Evolutionary conservation across 2,888 invertebrate genomes (phyloP).

Genomic region (Calliopum simillimum): DNA sequence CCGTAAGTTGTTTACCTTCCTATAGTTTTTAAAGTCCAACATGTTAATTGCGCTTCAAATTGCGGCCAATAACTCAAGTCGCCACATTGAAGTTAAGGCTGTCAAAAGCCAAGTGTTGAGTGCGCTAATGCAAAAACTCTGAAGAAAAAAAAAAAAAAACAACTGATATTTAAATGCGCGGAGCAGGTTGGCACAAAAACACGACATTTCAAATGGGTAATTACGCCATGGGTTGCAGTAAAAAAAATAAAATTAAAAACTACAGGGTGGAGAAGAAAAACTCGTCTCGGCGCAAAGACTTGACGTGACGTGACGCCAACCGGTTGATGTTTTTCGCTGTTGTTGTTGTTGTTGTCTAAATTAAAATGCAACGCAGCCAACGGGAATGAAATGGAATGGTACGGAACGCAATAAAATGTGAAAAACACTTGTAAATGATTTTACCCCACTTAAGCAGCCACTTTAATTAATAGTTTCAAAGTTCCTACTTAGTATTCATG

Average conservation of each 20-base stretch:
- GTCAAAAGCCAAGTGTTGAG: not conserved
- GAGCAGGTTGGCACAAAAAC: constrained; percentile 3
- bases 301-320: not conserved
- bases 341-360: not conserved
- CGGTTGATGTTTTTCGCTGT: not conserved
- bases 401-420: too few species aligned
- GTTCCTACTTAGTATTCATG: too few species aligned
- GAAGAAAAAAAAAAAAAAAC: not conserved
- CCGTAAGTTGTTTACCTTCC: too few species aligned
- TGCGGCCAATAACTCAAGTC: not conserved
- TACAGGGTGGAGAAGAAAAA: not conserved
- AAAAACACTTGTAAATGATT: too few species aligned
- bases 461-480: too few species aligned
- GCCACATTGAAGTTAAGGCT: not conserved
- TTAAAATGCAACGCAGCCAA: not conserved
- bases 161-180: not conserved
- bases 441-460: too few species aligned
- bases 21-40: too few species aligned
- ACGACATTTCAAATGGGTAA: not conserved
- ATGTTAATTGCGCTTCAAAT: not conserved
- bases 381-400: not conserved
- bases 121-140: not conserved
- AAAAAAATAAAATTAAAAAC: not conserved
- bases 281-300: not conserved
- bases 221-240: not conserved